A percentile compares a stretch with the other conserved stretches of the same genome.
Conservation (phyloP, 2,888 invertebrate species). For the Himalopsyche anomala region DNA sequence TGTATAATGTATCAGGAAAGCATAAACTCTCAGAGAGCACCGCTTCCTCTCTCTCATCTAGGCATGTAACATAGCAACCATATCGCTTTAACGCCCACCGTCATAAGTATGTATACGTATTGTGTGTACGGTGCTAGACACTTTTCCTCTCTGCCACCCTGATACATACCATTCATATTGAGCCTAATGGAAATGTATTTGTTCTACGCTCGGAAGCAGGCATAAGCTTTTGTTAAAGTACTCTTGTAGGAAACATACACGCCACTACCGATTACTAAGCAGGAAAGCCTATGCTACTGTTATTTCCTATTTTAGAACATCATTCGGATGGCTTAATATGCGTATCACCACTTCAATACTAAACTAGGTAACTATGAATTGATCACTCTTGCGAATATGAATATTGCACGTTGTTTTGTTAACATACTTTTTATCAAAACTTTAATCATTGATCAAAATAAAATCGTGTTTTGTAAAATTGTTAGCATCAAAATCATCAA, state of each 20-base stretch:
- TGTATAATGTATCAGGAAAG: constrained; percentile 48
- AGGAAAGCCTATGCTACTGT: neutral
- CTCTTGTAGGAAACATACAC: constrained; percentile 13
- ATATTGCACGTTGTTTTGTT: too few relatives aligned
- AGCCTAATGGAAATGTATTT: constrained; percentile 63
- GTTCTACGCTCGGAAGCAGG: constrained; percentile 53
- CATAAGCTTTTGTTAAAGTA: constrained; percentile 45
- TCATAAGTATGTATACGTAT: constrained; percentile 18
- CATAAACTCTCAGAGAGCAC: constrained; percentile 39
- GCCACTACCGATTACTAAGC: constrained; percentile 32
- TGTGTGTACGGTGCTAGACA: constrained; percentile 31
- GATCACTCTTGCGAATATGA: too few relatives aligned
- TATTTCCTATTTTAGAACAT: neutral
- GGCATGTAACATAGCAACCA: constrained; percentile 50
- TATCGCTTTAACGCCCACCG: constrained; percentile 41
- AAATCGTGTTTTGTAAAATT: too few relatives aligned
- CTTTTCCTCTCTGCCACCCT: constrained; percentile 51
- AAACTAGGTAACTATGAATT: too few relatives aligned
- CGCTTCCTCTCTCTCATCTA: constrained; percentile 20
- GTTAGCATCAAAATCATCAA: too few relatives aligned
- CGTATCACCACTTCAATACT: neutral
- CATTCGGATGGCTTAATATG: neutral
- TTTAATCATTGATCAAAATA: too few relatives aligned
- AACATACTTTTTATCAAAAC: too few relatives aligned
- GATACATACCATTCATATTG: constrained; percentile 53